Base-by-base conservation (phyloP, 2,888 invertebrate genomes). In the Phalera bucephala region DNA sequence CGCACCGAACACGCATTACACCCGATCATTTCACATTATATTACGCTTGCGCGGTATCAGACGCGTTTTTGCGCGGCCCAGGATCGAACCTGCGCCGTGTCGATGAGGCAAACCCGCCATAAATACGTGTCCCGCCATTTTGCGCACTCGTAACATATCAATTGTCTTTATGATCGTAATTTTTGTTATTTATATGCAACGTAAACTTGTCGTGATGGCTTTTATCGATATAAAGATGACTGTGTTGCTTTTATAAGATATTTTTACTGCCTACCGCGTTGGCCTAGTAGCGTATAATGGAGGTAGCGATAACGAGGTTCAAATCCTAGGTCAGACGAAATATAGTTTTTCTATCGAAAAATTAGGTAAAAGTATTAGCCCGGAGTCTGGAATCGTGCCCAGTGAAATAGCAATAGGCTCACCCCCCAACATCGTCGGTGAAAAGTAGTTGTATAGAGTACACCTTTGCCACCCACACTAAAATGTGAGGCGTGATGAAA, bases 11-110 rank as follows among this genome's bases (percentile, higher is more conserved):
- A 79, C 80, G 73, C 80, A 85, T 85, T 86, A 86, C 78, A 71
- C 66, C 57, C 77, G 78, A 80, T 85, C 82, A 81, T 75, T 80
- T 68, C 69, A 72, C 80, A 78, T 80, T 82, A 80, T 80, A 84
- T 75, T 75, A 76, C 73, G 64, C 63, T 55, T 52, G 64, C 64
- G 66, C 69, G 70, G 64, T 66, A 63, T 64, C 60, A 53, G 60
- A 49, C 61, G 59, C 66, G 65, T 70, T 73, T 73, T 70, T 71
- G 61, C 64, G 62, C 64, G 65, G 60, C 55, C 64, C 70, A 65
- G 72, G 72, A 72, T 73, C 69, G 72, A 76, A 76, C 70, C 64
- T 44, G 59, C 65, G 43, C 57, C 74, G 73, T 75, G 78, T 79
- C 78, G 78, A 72, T 71, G 71, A 56, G 64, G 40, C 44, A 63